Percentiles rank a stretch among this genome's conserved stretches.
phyloP scores from a whole-genome alignment of 2,113 vertebrate species.

The Aplodontia rufa region DNA sequence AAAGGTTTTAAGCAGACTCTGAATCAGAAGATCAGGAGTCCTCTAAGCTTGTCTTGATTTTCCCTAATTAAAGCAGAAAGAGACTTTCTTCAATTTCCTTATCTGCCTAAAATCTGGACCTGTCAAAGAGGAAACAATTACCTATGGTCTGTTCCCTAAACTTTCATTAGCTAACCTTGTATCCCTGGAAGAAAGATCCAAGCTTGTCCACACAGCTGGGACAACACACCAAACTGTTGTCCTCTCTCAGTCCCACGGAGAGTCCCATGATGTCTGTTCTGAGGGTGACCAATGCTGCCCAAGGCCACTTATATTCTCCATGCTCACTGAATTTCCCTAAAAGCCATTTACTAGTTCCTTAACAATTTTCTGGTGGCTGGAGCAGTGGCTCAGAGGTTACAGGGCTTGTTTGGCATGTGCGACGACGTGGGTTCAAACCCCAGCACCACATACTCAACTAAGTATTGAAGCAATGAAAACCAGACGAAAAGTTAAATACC shows the following conservation, averaged over 20 bases:
- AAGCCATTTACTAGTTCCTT: not conserved
- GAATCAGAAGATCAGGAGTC: too few relatives aligned
- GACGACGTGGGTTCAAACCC: too few relatives aligned
- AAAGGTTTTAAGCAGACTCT: not conserved
- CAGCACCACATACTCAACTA: too few relatives aligned
- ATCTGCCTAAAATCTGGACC: not conserved
- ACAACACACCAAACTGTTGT: not conserved
- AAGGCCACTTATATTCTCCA: not conserved
- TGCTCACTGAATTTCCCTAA: not conserved
- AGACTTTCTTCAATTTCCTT: not conserved
- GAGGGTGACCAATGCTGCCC: too few relatives aligned
- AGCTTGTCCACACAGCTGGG: not conserved
- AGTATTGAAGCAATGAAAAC: too few relatives aligned
- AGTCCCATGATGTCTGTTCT: not conserved
- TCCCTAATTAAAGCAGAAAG: not conserved
- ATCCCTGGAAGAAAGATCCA: not conserved
- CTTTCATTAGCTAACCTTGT: not conserved
- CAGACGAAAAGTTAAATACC: too few relatives aligned
- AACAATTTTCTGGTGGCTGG: too few relatives aligned
- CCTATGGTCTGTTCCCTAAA: not conserved
- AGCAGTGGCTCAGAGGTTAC: too few relatives aligned
- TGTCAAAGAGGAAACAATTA: not conserved
- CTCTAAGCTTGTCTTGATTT: not conserved
- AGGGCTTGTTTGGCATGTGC: too few relatives aligned
- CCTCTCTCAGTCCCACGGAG: not conserved